A percentile compares a stretch with the other conserved stretches of the same genome.
These are phyloP conservation scores for Leuciscus idus DNA, from an alignment of 2,113 vertebrate species.

Conservation along the genomic window DNA sequence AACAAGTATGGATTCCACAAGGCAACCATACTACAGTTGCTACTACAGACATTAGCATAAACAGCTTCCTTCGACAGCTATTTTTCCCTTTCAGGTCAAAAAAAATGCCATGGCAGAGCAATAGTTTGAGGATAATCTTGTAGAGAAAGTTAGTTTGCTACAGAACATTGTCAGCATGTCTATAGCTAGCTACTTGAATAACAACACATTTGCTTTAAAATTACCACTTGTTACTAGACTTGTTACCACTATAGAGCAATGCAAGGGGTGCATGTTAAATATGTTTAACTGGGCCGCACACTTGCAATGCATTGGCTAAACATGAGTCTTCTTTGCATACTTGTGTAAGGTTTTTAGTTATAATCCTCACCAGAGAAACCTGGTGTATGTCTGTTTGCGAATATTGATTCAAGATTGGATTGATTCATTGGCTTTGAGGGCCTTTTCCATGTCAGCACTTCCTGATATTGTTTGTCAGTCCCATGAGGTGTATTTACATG, in stretches of 20 bases:
- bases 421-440: constrained; percentile 12
- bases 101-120: not conserved
- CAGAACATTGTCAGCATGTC: not conserved
- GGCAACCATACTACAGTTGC: too few relatives aligned
- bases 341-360: not conserved
- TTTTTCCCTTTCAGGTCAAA: not conserved
- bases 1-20: not conserved
- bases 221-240: not conserved
- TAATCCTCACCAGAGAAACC: not conserved
- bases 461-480: constrained; percentile 5
- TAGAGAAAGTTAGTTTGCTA: not conserved
- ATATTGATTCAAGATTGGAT: not conserved
- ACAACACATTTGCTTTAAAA: not conserved
- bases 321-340: not conserved
- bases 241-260: not conserved
- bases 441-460: constrained; percentile 25
- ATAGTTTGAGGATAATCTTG: not conserved
- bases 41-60: not conserved
- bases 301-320: not conserved
- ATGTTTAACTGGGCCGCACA: not conserved
- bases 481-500: constrained; percentile 1
- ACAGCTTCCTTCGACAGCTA: not conserved
- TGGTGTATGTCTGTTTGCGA: not conserved
- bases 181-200: not conserved
- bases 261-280: not conserved